phyloP scores from a whole-genome alignment of 2,113 vertebrate species.

The Epinephelus lanceolatus region DNA sequence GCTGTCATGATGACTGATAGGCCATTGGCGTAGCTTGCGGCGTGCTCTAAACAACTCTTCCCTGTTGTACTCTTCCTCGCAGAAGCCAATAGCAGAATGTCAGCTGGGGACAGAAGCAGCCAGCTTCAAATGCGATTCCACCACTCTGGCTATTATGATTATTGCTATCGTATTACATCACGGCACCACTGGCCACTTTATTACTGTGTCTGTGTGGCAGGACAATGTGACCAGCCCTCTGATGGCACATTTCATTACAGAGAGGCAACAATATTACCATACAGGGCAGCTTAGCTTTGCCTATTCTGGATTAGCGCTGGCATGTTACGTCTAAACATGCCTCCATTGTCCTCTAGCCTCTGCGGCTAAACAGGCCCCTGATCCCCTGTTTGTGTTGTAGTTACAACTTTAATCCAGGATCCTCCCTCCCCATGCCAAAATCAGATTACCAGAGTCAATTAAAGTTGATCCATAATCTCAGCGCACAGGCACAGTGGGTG shows the following conservation, averaged over 20 bases:
- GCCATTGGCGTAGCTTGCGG: slow-evolving; percentile 50
- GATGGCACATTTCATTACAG: slow-evolving; percentile 66
- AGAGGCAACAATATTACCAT: slow-evolving; percentile 43
- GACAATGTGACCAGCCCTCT: slow-evolving; percentile 30
- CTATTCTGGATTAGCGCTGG: slow-evolving; percentile 67
- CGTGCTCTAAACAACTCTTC: slow-evolving; percentile 41
- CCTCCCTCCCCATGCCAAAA: slow-evolving; percentile 60
- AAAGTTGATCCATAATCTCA: slow-evolving; percentile 76
- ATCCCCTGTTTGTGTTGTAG: slow-evolving; percentile 74
- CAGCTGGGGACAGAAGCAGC: slow-evolving; percentile 38
- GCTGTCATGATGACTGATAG: slow-evolving; percentile 70
- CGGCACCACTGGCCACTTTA: slow-evolving; percentile 50
- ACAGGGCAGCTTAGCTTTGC: slow-evolving; percentile 52
- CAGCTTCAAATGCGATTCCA: slow-evolving; percentile 55
- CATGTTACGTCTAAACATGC: slow-evolving; percentile 69
- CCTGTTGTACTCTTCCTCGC: slow-evolving; percentile 27
- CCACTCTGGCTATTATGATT: slow-evolving; percentile 61
- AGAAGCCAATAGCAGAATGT: slow-evolving; percentile 36
- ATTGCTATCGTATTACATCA: slow-evolving; percentile 65
- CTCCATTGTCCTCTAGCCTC: slow-evolving; percentile 57
- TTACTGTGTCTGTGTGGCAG: slow-evolving; percentile 52
- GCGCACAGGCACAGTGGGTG: slow-evolving; percentile 45
- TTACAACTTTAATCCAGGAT: slow-evolving; percentile 77
- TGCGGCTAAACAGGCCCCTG: slow-evolving; percentile 58
- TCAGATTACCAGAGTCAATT: slow-evolving; percentile 80